Percentiles rank a stretch among this genome's conserved stretches.
phyloP scores from a whole-genome alignment of 1,140 invertebrate genomes.

The Eueides isabella region DNA sequence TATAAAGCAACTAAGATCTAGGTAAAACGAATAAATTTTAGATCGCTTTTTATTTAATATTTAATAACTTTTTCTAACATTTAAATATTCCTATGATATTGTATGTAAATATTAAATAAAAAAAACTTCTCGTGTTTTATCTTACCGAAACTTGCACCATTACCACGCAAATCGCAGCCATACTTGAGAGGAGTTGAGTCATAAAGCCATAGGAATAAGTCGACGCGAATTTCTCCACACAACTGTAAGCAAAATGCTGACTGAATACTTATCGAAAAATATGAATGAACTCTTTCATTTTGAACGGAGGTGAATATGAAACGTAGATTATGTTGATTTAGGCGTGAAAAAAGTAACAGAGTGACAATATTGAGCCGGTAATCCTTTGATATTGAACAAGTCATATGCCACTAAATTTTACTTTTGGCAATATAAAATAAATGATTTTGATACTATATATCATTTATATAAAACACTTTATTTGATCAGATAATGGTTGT shows the following conservation, averaged over 20 bases:
- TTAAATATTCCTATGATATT: slow-evolving; percentile 8
- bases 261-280: slow-evolving; percentile 38
- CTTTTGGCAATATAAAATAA: not conserved
- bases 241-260: slow-evolving; percentile 56
- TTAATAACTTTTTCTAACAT: not conserved
- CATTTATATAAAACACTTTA: too few relatives aligned
- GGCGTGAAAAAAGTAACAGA: slow-evolving; percentile 64
- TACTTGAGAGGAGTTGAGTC: slow-evolving; percentile 75
- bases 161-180: slow-evolving; percentile 75
- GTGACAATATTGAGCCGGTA: slow-evolving; percentile 73
- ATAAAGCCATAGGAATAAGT: slow-evolving; percentile 77
- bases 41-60: not conserved
- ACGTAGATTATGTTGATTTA: slow-evolving; percentile 69
- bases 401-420: slow-evolving; percentile 42
- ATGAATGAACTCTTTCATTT: slow-evolving; percentile 48
- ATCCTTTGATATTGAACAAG: slow-evolving; percentile 74
- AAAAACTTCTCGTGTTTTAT: slow-evolving; percentile 29
- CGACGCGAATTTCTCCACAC: slow-evolving; percentile 68
- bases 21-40: too few relatives aligned
- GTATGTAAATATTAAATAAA: slow-evolving; percentile 31
- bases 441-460: not conserved
- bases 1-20: not conserved
- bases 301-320: slow-evolving; percentile 55
- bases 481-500: too few relatives aligned
- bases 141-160: slow-evolving; percentile 78